phyloP scores from a whole-genome alignment of 2,888 invertebrate genomes.

The Tromatobia lineatoria region DNA sequence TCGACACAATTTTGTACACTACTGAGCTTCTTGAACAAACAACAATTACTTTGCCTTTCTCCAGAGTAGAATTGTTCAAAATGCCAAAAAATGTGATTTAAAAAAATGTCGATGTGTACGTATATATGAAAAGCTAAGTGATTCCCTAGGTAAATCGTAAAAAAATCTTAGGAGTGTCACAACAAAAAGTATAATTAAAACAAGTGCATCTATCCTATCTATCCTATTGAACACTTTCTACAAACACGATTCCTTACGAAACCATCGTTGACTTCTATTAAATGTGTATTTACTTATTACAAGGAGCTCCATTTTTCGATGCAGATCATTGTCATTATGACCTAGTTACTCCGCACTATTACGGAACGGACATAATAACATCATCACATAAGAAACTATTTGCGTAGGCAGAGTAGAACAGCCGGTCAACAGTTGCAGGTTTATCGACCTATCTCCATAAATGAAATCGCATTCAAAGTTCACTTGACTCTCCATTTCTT shows the following conservation, averaged over 20 bases:
- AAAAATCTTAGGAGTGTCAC: too few species aligned
- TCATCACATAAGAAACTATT: conserved; percentile 36
- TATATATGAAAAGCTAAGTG: too few species aligned
- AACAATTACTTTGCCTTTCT: too few species aligned
- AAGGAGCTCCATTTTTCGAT: conserved; percentile 10
- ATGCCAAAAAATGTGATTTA: too few species aligned
- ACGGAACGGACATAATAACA: conserved; percentile 39
- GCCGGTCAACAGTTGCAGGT: neutral
- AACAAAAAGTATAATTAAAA: too few species aligned
- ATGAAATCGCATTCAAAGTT: neutral
- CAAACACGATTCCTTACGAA: neutral
- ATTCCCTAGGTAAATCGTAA: too few species aligned
- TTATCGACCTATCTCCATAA: neutral
- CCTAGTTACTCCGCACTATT: conserved; percentile 38
- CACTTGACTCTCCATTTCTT: neutral
- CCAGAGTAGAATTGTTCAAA: too few species aligned
- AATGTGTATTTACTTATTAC: neutral
- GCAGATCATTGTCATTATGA: conserved; percentile 41
- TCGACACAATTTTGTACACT: too few species aligned
- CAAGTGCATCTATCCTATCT: neutral
- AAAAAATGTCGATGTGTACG: too few species aligned
- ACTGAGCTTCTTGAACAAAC: too few species aligned
- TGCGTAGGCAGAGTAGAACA: conserved; percentile 41
- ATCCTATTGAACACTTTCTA: conserved; percentile 1
- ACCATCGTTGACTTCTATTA: conserved; percentile 36